Evolutionary conservation across 2,797 vertebrate species (phyloP).

Genomic region (Champsocephalus gunnari): DNA sequence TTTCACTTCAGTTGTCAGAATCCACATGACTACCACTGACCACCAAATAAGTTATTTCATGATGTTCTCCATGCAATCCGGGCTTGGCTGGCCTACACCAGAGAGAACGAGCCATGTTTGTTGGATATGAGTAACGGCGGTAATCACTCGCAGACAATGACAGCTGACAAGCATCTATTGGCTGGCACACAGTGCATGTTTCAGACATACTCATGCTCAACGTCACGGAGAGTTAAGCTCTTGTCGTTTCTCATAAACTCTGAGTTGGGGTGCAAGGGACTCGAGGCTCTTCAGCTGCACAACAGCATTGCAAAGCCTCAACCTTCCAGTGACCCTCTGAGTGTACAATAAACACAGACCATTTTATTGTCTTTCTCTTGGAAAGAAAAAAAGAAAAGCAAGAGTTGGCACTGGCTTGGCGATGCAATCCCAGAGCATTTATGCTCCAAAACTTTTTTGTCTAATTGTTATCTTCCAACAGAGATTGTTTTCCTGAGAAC

Average conservation of each 20-base stretch:
- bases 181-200: constrained; percentile 50
- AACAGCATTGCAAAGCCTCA: constrained; percentile 54
- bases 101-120: constrained; percentile 51
- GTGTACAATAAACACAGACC: constrained; percentile 57
- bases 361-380: constrained; percentile 61
- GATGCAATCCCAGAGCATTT: constrained; percentile 34
- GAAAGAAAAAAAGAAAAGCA: constrained; percentile 13
- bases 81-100: constrained; percentile 51
- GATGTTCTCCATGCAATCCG: constrained; percentile 44
- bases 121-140: constrained; percentile 60
- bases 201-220: constrained; percentile 70
- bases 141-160: constrained; percentile 74
- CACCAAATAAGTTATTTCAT: constrained; percentile 48
- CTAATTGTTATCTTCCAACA: constrained; percentile 78
- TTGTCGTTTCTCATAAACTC: constrained; percentile 75
- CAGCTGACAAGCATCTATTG: constrained; percentile 75
- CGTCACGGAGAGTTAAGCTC: constrained; percentile 66
- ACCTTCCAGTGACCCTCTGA: constrained; percentile 63
- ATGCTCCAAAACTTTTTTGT: constrained; percentile 44
- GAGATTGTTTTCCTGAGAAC: constrained; percentile 98
- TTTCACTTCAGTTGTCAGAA: constrained; percentile 57
- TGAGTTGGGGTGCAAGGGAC: constrained; percentile 61
- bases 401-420: constrained; percentile 36
- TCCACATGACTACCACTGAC: constrained; percentile 41
- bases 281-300: constrained; percentile 54